Evolutionary conservation across 2,113 vertebrate species (phyloP).

Genomic region (Garra rufa): DNA sequence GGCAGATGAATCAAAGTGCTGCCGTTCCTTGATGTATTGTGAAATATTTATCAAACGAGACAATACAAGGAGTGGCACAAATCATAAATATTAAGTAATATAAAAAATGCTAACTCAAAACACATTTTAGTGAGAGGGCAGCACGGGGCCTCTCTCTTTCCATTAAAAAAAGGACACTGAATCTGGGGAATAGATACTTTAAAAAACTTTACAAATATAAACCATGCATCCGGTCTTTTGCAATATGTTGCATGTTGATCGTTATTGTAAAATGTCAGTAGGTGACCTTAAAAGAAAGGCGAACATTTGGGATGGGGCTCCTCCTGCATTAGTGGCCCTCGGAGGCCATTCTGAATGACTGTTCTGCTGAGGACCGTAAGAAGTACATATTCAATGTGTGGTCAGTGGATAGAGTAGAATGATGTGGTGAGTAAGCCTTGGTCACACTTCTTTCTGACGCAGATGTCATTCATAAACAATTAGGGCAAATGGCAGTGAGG

Average conservation of each 20-base stretch:
- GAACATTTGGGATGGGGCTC: conserved; percentile 47
- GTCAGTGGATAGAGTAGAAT: conserved; percentile 56
- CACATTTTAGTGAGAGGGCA: conserved; percentile 68
- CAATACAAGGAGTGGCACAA: conserved; percentile 79
- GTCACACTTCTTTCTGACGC: not conserved
- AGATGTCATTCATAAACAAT: not conserved
- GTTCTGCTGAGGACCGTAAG: conserved; percentile 62
- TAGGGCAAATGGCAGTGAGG: not conserved
- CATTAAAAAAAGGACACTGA: conserved; percentile 47
- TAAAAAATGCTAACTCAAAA: conserved; percentile 74
- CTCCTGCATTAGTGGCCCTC: conserved; percentile 32
- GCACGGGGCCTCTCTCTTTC: conserved; percentile 48
- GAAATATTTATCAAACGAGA: conserved; percentile 82
- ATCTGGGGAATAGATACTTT: conserved; percentile 49
- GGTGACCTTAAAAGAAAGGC: conserved; percentile 62
- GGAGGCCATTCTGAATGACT: conserved; percentile 47
- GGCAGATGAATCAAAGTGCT: conserved; percentile 76
- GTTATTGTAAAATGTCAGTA: conserved; percentile 66
- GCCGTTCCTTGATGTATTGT: conserved; percentile 76
- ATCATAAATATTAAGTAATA: conserved; percentile 80
- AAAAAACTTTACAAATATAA: conserved; percentile 56
- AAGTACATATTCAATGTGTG: conserved; percentile 58
- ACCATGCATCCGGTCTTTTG: conserved; percentile 57
- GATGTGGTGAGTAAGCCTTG: conserved; percentile 46
- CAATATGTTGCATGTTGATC: conserved; percentile 61